Percentiles rank a stretch among this genome's conserved stretches.
phyloP scores from a whole-genome alignment of 2,113 vertebrate genomes.

The Pimephales promelas region DNA sequence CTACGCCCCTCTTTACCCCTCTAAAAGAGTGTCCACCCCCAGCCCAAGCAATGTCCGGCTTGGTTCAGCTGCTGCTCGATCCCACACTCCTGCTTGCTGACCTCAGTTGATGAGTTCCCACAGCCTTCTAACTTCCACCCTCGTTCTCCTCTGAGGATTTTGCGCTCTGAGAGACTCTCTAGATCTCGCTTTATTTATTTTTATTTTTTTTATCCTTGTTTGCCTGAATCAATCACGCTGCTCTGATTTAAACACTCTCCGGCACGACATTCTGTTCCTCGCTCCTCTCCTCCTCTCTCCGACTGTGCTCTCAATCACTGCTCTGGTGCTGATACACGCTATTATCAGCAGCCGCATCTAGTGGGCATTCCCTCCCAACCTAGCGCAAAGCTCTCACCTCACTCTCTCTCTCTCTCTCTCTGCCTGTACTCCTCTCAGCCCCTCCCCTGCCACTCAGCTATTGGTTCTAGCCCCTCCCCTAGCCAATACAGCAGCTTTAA shows the following conservation, averaged over 20 bases:
- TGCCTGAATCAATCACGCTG: slow-evolving; percentile 64
- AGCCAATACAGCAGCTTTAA: slow-evolving; percentile 79
- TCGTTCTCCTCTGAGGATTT: slow-evolving; percentile 36
- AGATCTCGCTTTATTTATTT: slow-evolving; percentile 37
- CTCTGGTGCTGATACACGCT: slow-evolving; percentile 75
- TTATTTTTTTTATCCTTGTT: slow-evolving; percentile 53
- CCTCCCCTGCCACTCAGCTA: slow-evolving; percentile 74
- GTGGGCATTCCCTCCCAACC: slow-evolving; percentile 80
- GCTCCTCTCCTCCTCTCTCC: slow-evolving; percentile 52
- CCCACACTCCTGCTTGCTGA: slow-evolving; percentile 63
- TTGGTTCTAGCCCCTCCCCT: slow-evolving; percentile 55
- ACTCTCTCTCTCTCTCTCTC: slow-evolving; percentile 65
- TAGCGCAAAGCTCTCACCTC: slow-evolving; percentile 69
- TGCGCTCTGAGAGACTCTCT: slow-evolving; percentile 50
- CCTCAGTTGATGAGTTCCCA: slow-evolving; percentile 63
- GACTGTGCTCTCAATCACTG: slow-evolving; percentile 67
- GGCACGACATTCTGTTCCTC: slow-evolving; percentile 37
- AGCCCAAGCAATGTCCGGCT: not conserved
- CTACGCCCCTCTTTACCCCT: not conserved
- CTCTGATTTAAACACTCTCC: slow-evolving; percentile 21
- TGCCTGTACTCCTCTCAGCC: slow-evolving; percentile 57
- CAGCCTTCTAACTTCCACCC: slow-evolving; percentile 35
- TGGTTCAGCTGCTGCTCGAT: slow-evolving; percentile 28
- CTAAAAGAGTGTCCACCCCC: not conserved
- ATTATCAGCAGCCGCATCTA: slow-evolving; percentile 82